Base-by-base conservation (phyloP, 2,888 invertebrate genomes). In the Beris morrisii region DNA sequence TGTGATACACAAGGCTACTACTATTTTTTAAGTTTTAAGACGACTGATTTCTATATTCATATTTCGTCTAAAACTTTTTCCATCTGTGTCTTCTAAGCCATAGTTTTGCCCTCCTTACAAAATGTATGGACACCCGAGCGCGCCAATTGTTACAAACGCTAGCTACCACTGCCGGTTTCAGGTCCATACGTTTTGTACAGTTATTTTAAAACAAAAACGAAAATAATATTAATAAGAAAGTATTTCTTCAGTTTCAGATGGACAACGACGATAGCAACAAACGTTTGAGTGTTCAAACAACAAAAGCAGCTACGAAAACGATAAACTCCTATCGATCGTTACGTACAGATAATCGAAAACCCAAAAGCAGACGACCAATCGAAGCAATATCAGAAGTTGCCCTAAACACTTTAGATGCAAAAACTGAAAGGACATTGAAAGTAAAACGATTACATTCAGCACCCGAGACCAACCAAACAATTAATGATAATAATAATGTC, bases 331-430 rank as follows among this genome's bases (percentile, higher is more conserved):
- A 38, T 9, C 38, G 38, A 38, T 38, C 38, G 6, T 5, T 4
- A 22, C 50, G 52, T 15, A 11, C 61, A 22, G 61, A 61, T 9
- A 50, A 52, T 5, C 50, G 52, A 9, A 32, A 38, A 4, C 11
- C 15, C n/a, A 50, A 38, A 38, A 48, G 11, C 1, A 50, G 5
- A 4, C n/a, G 4, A 43, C 61, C 50, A 3, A 38, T 38, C 12
- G 61, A 61, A 61, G 50, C 61, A 38, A 52, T 61, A 32, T 61
- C 61, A 4, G 61, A 61, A 38, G 61, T 61, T 22, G 61, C 61
- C 6, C 6, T 61, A 4, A 61, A 61, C 12, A 38, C 30, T 13
- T 5, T 28, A 38, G 43, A 38, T 22, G 12, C 32, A 4, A 50
- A 50, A 43, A 22, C 38, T 7, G 61, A 61, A 6, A 22, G 5